Evolutionary conservation across 2,888 invertebrate species (phyloP).

Genomic region (Hyles lineata): DNA sequence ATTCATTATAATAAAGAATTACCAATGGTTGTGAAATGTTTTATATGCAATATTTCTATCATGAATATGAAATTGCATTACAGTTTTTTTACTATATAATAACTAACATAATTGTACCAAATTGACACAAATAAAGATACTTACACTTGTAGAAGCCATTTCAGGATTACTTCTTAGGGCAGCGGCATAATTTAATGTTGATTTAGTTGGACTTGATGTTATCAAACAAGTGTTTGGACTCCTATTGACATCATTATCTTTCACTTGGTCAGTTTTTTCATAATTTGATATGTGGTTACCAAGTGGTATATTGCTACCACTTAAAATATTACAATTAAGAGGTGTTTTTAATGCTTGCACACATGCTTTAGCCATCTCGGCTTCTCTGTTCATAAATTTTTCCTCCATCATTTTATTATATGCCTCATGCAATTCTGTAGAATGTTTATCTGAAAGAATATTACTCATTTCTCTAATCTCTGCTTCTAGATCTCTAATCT

Average conservation of each 20-base stretch:
- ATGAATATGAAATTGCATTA: not conserved
- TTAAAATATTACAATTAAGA: constrained; percentile 63
- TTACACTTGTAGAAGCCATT: constrained; percentile 70
- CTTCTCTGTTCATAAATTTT: constrained; percentile 62
- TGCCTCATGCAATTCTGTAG: constrained; percentile 61
- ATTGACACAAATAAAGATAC: constrained; percentile 40
- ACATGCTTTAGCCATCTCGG: constrained; percentile 76
- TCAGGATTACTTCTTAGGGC: constrained; percentile 65
- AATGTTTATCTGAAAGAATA: constrained; percentile 73
- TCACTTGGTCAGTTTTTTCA: constrained; percentile 53
- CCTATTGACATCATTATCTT: constrained; percentile 55
- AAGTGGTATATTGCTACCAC: constrained; percentile 59
- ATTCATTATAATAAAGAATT: too few species aligned
- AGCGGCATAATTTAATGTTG: constrained; percentile 70
- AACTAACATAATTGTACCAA: too few species aligned
- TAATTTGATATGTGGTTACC: constrained; percentile 54
- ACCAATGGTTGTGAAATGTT: too few species aligned
- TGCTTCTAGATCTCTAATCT: constrained; percentile 73
- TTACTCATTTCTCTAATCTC: constrained; percentile 78
- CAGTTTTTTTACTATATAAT: not conserved
- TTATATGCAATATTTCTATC: too few species aligned
- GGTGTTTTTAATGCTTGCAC: constrained; percentile 69
- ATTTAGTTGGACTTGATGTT: constrained; percentile 54
- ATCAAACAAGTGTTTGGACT: constrained; percentile 61
- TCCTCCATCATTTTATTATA: constrained; percentile 65